phyloP scores from a whole-genome alignment of 1,140 invertebrate genomes.

The Theocolax elegans region DNA sequence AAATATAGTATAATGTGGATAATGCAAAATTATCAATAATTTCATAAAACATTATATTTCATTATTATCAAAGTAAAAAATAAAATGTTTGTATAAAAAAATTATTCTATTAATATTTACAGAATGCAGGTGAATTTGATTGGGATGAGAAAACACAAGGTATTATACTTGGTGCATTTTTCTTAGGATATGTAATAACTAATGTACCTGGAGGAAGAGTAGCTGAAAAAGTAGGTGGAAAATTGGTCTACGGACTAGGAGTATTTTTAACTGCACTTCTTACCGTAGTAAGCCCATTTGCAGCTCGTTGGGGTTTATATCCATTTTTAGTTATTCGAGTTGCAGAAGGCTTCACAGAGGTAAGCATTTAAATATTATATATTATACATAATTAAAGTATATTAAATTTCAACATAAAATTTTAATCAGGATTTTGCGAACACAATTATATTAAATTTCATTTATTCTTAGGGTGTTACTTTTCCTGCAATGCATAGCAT shows the following conservation, averaged over 20 bases:
- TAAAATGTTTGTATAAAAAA: conserved; percentile 24
- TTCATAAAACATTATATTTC: no score
- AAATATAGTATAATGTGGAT: no score
- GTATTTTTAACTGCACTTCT: conserved; percentile 82
- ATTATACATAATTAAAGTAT: background rate
- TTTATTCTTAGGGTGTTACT: conserved; percentile 75
- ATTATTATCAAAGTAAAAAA: no score
- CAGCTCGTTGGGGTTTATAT: conserved; percentile 76
- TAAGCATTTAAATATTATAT: conserved; percentile 52
- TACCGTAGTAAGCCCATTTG: conserved; percentile 79
- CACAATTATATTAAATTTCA: conserved; percentile 33
- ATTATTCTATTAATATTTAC: conserved; percentile 44
- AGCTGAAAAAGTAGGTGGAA: conserved; percentile 83
- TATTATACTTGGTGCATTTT: conserved; percentile 85
- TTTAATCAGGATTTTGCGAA: conserved; percentile 36
- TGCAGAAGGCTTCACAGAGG: conserved; percentile 87
- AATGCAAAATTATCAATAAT: no score
- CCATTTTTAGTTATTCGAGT: conserved; percentile 82
- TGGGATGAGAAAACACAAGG: conserved; percentile 85
- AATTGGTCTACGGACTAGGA: conserved; percentile 82
- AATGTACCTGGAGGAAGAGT: conserved; percentile 88
- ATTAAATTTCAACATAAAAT: background rate
- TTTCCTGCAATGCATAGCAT: conserved; percentile 87
- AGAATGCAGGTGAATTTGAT: conserved; percentile 78
- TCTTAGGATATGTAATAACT: conserved; percentile 87